Evolutionary conservation across 1,140 invertebrate species (phyloP), one percentile per base, ranked within the genome.

Genomic region (Pararge aegeria): DNA sequence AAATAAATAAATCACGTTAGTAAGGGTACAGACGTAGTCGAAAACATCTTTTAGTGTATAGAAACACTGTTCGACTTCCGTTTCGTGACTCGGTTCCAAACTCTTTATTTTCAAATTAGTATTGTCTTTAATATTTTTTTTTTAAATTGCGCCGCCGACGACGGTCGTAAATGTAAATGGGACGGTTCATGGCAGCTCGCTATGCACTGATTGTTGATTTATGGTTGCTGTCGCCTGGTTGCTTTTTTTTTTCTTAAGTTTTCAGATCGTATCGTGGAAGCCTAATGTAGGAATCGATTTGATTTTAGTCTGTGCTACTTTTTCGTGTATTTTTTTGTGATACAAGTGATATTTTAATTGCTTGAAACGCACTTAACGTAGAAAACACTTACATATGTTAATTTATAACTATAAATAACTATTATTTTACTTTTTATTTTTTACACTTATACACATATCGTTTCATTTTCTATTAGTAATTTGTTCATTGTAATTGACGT

Each of bases 61-160:
- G 1, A 2, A 46, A 46, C 77, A 74, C 64, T 68, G 73, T 68
- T 80, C 65, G 56, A 58, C 66, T 72, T 67, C 66, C 66, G 63
- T 76, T 83, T 77, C 85, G 85, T 88, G 85, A 86, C 85, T 87
- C 49, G 58, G 10, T 58, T 61, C 65, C 18, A 49, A 68, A 64
- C 53, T 62, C 63, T 75, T 68, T 71, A 68, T 73, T 75, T 70
- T 73, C 68, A 73, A 78, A 80, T 80, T 85, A 77, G 67, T 78
- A 70, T 80, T 75, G 65, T 70, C 61, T 70, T 72, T 73, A 40
- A 40, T 60, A 24, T 67, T 73, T 74, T 73, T 68, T 73, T 74
- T 70, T 75, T 67, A 75, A 78, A 71, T 77, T 77, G 68, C 64
- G 55, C 61, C 61, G 57, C 58, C 55, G 53, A 58, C 51, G 58